A percentile compares a stretch with the other conserved stretches of the same genome.
phyloP scores from a whole-genome alignment of 2,797 vertebrate genomes.

The Echiichthys vipera region DNA sequence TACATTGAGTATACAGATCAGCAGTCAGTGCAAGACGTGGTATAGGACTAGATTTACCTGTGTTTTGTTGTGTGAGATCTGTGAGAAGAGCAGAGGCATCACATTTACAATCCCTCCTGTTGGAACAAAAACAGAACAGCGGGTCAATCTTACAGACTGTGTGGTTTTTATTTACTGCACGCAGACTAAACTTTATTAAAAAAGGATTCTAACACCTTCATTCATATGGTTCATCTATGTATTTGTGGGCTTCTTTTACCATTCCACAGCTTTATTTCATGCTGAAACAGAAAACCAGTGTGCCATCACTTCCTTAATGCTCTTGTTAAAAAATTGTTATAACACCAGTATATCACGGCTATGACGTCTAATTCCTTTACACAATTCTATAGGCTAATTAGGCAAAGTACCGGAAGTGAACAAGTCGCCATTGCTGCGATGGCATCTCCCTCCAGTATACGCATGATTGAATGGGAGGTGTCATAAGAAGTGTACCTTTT shows the following conservation, averaged over 20 bases:
- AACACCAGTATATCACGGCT: too few relatives aligned
- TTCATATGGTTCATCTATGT: too few relatives aligned
- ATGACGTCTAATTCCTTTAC: too few relatives aligned
- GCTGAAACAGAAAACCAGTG: not conserved
- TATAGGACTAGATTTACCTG: constrained; percentile 66
- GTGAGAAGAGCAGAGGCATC: constrained; percentile 83
- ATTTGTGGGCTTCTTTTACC: not conserved
- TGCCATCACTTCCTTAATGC: not conserved
- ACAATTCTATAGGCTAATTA: too few relatives aligned
- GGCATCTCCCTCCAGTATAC: too few relatives aligned
- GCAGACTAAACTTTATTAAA: not conserved
- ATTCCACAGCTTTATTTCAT: not conserved
- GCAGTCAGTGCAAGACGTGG: not conserved
- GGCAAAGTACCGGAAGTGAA: too few relatives aligned
- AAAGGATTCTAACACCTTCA: not conserved
- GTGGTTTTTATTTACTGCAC: not conserved
- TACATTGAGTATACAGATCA: not conserved
- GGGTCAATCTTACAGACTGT: not conserved
- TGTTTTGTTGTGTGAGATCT: constrained; percentile 80
- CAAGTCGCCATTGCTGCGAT: too few relatives aligned
- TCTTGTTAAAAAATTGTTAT: too few relatives aligned
- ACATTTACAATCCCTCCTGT: constrained; percentile 84
- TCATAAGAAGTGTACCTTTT: too few relatives aligned
- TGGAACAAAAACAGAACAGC: constrained; percentile 40
- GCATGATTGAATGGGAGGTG: too few relatives aligned